Conservation (phyloP, 2,888 invertebrate genomes). For the Atethmia centrago region DNA sequence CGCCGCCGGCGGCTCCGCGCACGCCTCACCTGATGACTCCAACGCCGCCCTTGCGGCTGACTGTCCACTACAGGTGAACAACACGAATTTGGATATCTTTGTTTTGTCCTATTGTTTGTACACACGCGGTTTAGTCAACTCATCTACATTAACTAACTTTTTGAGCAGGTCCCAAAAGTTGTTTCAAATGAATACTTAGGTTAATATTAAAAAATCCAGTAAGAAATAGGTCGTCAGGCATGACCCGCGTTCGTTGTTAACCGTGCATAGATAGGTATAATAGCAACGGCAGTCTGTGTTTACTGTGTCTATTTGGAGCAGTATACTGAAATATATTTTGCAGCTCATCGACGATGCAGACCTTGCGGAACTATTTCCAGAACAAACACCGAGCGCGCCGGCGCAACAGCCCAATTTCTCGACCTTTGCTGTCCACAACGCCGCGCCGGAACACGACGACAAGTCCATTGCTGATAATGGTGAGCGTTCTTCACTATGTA, state of each 20-base stretch:
- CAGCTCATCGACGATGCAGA: slow-evolving; percentile 95
- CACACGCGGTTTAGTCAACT: not conserved
- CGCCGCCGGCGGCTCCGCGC: slow-evolving; percentile 82
- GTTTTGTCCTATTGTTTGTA: not conserved
- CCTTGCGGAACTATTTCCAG: slow-evolving; percentile 94
- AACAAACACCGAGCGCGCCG: slow-evolving; percentile 91
- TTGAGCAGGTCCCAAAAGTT: slow-evolving; percentile 1
- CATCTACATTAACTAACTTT: not conserved
- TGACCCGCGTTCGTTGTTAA: slow-evolving; percentile 19
- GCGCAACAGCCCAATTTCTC: slow-evolving; percentile 91
- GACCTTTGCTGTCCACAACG: slow-evolving; percentile 86
- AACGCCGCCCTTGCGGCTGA: slow-evolving; percentile 90
- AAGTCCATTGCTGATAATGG: slow-evolving; percentile 89
- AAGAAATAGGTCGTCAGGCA: slow-evolving; percentile 22
- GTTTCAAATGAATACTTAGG: slow-evolving; percentile 4
- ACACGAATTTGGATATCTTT: slow-evolving; percentile 35
- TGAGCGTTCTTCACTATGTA: slow-evolving; percentile 65
- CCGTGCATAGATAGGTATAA: slow-evolving; percentile 37
- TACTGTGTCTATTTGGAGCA: slow-evolving; percentile 49
- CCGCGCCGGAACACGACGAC: slow-evolving; percentile 85
- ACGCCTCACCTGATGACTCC: slow-evolving; percentile 87
- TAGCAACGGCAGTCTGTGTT: slow-evolving; percentile 46
- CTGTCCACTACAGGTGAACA: slow-evolving; percentile 89
- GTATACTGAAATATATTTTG: slow-evolving; percentile 65
- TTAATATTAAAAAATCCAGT: not conserved